Evolutionary conservation across 2,797 vertebrate genomes (phyloP), one percentile per base, ranked within the genome.

Genomic region (Paguma larvata): DNA sequence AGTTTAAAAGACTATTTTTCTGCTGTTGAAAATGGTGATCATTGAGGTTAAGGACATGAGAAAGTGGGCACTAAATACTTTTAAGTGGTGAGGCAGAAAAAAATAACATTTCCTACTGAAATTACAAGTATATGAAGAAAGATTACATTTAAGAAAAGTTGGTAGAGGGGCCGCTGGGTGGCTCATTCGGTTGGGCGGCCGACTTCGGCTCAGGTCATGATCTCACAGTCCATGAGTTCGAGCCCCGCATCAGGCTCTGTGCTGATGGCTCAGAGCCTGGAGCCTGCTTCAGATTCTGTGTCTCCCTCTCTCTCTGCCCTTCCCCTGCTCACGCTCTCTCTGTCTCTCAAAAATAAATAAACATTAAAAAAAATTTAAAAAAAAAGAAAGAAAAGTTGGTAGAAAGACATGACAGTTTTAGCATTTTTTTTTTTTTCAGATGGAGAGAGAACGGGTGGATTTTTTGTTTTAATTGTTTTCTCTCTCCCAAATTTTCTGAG

Each of bases 401-500:
- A 25, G 77, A 88, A 86, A 72, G 46, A 46, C 5, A 51, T 75
- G n/a, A 53, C 9, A 27, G 72, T 84, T 82, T 86, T 94, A 70
- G 18, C 27, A n/a, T 84, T 75, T 5, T 41, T 68, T 87, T 87
- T 38, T 12, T 77, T 70, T 68, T 82, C 63, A 77, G 21, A 86
- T 59, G 16, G 51, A 92, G 19, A 92, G 25, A 46, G 67, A 63
- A 78, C 70, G 56, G 5, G 18, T 56, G 72, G 46, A 30, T 34
- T 87, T 48, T 63, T 88, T 8, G 15, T 38, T 38, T 38, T 38
- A 44, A 21, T 85, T 85, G 46, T 46, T 44, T 12, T 78, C 79
- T 65, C 56, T 91, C 75, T 78, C 41, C 79, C 38, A 65, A 6
- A 78, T 65, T 89, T 82, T 96, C 59, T 91, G 48, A 91, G 19